A percentile compares a stretch with the other conserved stretches of the same genome.
These are phyloP conservation scores for Pyxicephalus adspersus DNA, from an alignment of 2,113 vertebrate species.

Conservation along the genomic window DNA sequence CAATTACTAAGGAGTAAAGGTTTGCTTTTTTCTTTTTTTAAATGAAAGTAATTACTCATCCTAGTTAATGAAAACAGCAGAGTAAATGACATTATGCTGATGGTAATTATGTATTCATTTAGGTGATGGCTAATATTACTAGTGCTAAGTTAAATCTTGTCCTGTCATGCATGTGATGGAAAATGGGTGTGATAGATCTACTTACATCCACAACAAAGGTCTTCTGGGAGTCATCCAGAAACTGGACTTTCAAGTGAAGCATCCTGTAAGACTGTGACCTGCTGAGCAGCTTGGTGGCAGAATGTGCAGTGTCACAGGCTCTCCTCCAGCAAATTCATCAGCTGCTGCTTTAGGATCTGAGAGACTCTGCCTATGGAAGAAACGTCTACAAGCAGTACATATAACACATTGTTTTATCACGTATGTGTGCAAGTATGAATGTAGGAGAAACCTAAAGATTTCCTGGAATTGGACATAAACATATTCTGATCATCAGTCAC, in stretches of 20 bases:
- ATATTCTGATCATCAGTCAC: too few relatives aligned
- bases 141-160: too few relatives aligned
- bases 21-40: too few relatives aligned
- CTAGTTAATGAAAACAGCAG: too few relatives aligned
- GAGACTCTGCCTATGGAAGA: background rate
- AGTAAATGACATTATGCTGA: too few relatives aligned
- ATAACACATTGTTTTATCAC: too few relatives aligned
- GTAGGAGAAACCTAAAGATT: background rate
- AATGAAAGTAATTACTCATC: too few relatives aligned
- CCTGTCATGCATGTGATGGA: background rate
- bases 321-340: constrained; percentile 64
- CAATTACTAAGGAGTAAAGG: too few relatives aligned
- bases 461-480: background rate
- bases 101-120: too few relatives aligned
- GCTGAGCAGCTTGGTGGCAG: background rate
- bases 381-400: background rate
- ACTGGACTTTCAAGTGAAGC: constrained; percentile 81
- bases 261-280: constrained; percentile 65
- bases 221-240: constrained; percentile 83
- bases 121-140: too few relatives aligned
- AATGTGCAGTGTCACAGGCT: constrained; percentile 53
- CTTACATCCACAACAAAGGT: constrained; percentile 84
- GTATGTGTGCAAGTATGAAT: too few relatives aligned
- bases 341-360: background rate
- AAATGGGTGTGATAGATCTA: constrained; percentile 55